Percentiles rank a stretch among this genome's conserved stretches.
Evolutionary conservation across 2,888 invertebrate species (phyloP).

Genomic region (Epinotia ramella): DNA sequence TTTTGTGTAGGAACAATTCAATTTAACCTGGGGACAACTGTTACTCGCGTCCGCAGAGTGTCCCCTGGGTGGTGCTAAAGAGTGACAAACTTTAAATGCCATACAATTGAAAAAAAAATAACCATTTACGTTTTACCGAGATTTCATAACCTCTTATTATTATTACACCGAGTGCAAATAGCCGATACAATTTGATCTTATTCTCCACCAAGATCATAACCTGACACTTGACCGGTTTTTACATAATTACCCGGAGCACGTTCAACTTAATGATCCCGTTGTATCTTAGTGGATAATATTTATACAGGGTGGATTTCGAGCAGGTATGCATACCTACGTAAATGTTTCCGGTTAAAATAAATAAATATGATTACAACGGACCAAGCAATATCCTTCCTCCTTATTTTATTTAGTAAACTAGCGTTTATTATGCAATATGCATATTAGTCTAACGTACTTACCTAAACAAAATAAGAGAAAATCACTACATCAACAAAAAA

Average conservation of each 20-base stretch:
- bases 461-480: no score
- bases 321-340: background rate
- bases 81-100: no score
- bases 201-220: constrained; percentile 31
- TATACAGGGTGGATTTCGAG: constrained; percentile 26
- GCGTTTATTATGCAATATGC: background rate
- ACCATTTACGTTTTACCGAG: background rate
- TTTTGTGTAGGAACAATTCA: no score
- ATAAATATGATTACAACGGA: background rate
- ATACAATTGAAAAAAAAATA: no score
- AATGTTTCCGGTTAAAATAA: background rate
- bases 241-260: constrained; percentile 38
- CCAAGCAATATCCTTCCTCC: background rate
- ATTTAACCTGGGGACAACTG: no score
- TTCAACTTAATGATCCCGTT: constrained; percentile 36
- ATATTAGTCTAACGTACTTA: no score
- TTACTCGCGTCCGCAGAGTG: no score
- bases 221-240: constrained; percentile 44
- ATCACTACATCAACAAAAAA: no score
- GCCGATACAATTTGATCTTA: constrained; percentile 20
- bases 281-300: background rate
- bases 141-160: constrained; percentile 19
- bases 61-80: no score
- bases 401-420: background rate
- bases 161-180: constrained; percentile 13